Base-by-base conservation (phyloP, 2,797 vertebrate genomes). In the Lycodopsis pacificus region DNA sequence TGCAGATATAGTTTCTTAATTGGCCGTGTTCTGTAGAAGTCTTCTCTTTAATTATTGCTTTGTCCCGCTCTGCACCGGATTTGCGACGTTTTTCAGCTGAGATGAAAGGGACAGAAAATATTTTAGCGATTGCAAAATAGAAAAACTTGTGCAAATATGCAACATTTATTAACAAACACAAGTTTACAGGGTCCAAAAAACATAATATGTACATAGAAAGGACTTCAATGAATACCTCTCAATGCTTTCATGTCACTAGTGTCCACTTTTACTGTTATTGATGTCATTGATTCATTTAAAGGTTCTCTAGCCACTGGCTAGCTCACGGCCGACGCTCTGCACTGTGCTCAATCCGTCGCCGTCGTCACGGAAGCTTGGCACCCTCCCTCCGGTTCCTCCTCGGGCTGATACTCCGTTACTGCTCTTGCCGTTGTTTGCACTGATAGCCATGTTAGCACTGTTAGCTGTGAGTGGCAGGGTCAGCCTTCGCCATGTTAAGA, bases 1-100 rank as follows among this genome's bases (percentile, higher is more conserved):
- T 62, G 74, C 36, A 67, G 80, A 85, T 77, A 81, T 53, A n/a
- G 65, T 81, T 80, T 61, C 51, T 80, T 82, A 86, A 87, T 86
- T 86, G 75, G 76, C 48, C 30, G 30, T 71, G 51, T 79, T 85
- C 79, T 61, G 25, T 53, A 40, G 71, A 84, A 84, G 48, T 66
- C 32, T 40, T 76, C 32, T 61, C 58, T 80, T 82, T 81, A 82
- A 83, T 88, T 78, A 86, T 86, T 78, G 36, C 68, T 51, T 22
- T 76, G 81, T 65, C 53, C 58, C 44, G 74, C 84, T 85, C 44
- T 79, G 68, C 68, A 66, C 27, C 4, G 8, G 46, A 76, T 83
- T 71, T 83, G 46, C 63, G 51, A 9, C 2, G 0, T 46, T 75
- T 44, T 59, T 78, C 46, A 38, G 53, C 25, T 76, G 59, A 73